Conservation (phyloP, 2,113 vertebrate species). For the Oenanthe oenanthe region DNA sequence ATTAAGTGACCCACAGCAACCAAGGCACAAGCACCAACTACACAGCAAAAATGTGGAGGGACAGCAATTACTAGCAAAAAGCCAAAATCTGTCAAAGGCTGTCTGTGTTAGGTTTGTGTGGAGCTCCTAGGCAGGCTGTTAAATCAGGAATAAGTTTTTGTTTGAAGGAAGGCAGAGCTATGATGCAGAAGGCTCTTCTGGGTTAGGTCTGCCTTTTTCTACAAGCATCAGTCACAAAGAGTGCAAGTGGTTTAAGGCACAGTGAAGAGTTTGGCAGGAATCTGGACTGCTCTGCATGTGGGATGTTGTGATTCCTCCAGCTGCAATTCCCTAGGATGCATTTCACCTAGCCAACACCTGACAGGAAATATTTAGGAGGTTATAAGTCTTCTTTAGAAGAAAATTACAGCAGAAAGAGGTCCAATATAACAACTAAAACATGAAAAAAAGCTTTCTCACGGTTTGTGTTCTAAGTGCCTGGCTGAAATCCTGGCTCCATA, state of each 20-base stretch:
- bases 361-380: slow-evolving; percentile 13
- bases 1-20: background rate
- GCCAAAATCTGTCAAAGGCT: background rate
- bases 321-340: background rate
- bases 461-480: background rate
- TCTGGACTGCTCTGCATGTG: background rate
- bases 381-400: slow-evolving; percentile 61
- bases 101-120: background rate
- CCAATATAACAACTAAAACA: slow-evolving; percentile 5
- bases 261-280: slow-evolving; percentile 50
- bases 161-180: background rate
- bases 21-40: background rate
- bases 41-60: background rate
- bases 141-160: background rate
- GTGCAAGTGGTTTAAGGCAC: slow-evolving; percentile 16
- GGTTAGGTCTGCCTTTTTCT: slow-evolving; percentile 13
- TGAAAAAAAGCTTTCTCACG: slow-evolving; percentile 1
- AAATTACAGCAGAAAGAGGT: slow-evolving; percentile 19
- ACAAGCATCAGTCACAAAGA: slow-evolving; percentile 15
- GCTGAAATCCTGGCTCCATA: slow-evolving; percentile 1
- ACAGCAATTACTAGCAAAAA: background rate
- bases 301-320: slow-evolving; percentile 30
- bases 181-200: background rate
- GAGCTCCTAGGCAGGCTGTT: background rate
- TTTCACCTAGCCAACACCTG: slow-evolving; percentile 39